Evolutionary conservation across 2,888 invertebrate genomes (phyloP).

Genomic region (Hyalella azteca): DNA sequence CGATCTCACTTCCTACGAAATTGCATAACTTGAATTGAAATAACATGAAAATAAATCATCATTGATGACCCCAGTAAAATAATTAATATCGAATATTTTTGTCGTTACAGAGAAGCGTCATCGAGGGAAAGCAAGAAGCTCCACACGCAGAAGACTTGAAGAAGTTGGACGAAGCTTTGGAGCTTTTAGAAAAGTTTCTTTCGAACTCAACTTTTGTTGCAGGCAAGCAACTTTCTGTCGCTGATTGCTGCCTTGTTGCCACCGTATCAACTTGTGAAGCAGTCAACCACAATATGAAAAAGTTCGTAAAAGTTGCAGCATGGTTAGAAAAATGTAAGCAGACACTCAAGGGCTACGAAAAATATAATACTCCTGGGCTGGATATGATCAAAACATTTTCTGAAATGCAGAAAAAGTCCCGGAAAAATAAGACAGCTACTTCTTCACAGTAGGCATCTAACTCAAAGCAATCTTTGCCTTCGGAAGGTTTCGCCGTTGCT

Average conservation of each 20-base stretch:
- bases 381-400: conserved; percentile 50
- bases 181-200: conserved; percentile 75
- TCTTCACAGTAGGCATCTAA: too few relatives aligned
- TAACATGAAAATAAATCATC: too few relatives aligned
- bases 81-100: too few relatives aligned
- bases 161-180: conserved; percentile 73
- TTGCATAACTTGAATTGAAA: too few relatives aligned
- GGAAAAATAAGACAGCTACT: neutral
- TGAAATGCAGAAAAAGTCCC: neutral
- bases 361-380: conserved; percentile 61
- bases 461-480: too few relatives aligned
- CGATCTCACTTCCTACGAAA: too few relatives aligned
- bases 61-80: too few relatives aligned
- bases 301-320: conserved; percentile 72
- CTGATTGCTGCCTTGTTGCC: conserved; percentile 75
- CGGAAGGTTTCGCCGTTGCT: too few relatives aligned
- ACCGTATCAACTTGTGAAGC: conserved; percentile 73
- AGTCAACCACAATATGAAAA: conserved; percentile 70
- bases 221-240: conserved; percentile 76
- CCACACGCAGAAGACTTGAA: conserved; percentile 68
- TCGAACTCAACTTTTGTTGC: conserved; percentile 74
- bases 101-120: neutral
- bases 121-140: neutral
- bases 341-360: conserved; percentile 69
- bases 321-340: conserved; percentile 70